Evolutionary conservation across 2,888 invertebrate species (phyloP), one percentile per base, ranked within the genome.

Genomic region (Orthosia gothica): DNA sequence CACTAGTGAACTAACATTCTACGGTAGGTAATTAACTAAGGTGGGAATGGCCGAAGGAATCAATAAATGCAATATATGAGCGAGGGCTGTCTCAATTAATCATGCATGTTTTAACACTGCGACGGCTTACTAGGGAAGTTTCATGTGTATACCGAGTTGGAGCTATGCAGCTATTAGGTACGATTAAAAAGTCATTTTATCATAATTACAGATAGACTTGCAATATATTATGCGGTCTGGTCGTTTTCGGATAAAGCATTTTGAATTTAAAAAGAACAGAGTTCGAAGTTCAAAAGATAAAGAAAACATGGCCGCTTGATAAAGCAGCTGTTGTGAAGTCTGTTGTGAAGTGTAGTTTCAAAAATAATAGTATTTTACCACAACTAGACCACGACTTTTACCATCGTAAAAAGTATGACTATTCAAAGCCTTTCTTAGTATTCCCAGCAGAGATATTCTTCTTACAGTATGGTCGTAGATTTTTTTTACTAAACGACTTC

Each of bases 401-500:
- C 7, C 55, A 64, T 59, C n/a, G 54, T 20, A 15, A 54, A 76
- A 65, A 45, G 20, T 54, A 59, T 55, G 54, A 61, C 47, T 64
- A 76, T 64, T 55, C 54, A 62, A 63, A 78, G 26, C 12, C 62
- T 54, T 58, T 72, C 26, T 55, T 52, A 71, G 49, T 76, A 75
- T 79, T 55, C 47, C 20, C n/a, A 61, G 65, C 26, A 68, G 65
- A 59, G 40, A 76, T 76, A 54, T 76, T 40, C 49, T 66, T 20
- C 45, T 54, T 58, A 68, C 58, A 76, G 63, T 80, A 47, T 12
- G 26, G 20, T 54, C 55, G 52, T n/a, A 15, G 15, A 20, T 66
- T 81, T 81, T 78, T 81, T 67, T n/a, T 67, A 61, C 52, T 67
- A 81, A 81, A 81, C 66, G 74, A 58, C 59, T 81, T 81, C 74